Evolutionary conservation across 2,797 vertebrate species (phyloP).

Genomic region (Cuculus canorus): DNA sequence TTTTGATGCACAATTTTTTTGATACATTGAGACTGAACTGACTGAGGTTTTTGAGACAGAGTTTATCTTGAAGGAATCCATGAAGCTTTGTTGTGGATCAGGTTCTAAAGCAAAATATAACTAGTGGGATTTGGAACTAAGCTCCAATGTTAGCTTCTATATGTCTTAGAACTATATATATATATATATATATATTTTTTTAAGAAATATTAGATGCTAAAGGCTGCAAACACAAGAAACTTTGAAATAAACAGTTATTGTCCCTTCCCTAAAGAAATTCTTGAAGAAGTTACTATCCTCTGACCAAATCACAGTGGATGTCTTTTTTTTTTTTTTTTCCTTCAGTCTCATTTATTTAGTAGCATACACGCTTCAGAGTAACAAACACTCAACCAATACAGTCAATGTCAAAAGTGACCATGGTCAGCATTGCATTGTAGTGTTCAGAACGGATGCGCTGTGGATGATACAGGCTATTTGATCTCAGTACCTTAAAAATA

Average conservation of each 20-base stretch:
- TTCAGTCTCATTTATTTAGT: slow-evolving; percentile 70
- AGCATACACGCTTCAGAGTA: slow-evolving; percentile 66
- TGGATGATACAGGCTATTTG: slow-evolving; percentile 54
- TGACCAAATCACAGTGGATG: background rate
- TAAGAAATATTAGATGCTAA: background rate
- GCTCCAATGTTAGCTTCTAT: background rate
- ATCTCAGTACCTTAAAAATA: slow-evolving; percentile 49
- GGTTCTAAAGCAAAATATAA: background rate
- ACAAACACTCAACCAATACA: slow-evolving; percentile 68
- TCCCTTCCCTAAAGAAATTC: background rate
- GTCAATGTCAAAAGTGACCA: slow-evolving; percentile 62
- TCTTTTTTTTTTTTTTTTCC: slow-evolving; percentile 12
- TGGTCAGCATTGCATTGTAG: slow-evolving; percentile 72
- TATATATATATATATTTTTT: no score
- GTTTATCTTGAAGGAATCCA: background rate
- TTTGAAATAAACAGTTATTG: background rate
- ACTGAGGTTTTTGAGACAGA: background rate
- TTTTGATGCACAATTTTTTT: background rate
- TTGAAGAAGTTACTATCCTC: background rate
- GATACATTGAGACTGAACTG: background rate
- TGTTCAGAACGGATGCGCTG: slow-evolving; percentile 67
- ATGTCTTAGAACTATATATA: background rate
- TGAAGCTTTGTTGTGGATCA: background rate
- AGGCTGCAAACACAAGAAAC: background rate
- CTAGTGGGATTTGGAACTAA: background rate